phyloP scores from a whole-genome alignment of 1,140 invertebrate genomes.

The Vanessa atalanta region DNA sequence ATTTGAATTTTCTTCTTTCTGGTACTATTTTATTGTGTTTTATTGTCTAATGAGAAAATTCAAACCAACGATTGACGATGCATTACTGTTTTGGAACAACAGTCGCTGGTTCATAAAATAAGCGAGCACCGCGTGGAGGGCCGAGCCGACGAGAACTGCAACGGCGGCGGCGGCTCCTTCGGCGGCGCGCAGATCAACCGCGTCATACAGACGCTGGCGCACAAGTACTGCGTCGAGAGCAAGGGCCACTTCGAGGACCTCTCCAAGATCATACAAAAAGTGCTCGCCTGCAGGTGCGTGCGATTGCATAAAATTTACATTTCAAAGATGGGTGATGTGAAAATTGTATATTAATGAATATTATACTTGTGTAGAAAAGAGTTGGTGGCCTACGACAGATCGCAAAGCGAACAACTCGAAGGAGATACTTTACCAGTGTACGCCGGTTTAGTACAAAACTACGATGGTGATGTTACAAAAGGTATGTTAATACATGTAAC shows the following conservation, averaged over 20 bases:
- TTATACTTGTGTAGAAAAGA: conserved; percentile 83
- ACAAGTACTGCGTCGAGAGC: conserved; percentile 97
- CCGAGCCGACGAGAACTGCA: conserved; percentile 82
- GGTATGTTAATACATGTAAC: conserved; percentile 43
- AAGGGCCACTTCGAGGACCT: conserved; percentile 97
- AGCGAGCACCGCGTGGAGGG: conserved; percentile 87
- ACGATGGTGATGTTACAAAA: conserved; percentile 71
- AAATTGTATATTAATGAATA: not conserved
- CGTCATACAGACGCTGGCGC: conserved; percentile 92
- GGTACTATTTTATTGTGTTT: not conserved
- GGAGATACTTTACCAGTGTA: conserved; percentile 79
- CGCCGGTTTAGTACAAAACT: conserved; percentile 70
- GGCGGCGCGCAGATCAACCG: conserved; percentile 87
- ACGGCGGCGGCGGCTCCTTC: conserved; percentile 64
- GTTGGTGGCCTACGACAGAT: conserved; percentile 94
- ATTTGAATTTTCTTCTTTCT: no score
- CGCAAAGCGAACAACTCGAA: conserved; percentile 83
- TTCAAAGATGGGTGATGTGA: no score
- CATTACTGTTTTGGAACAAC: not conserved
- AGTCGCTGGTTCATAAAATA: conserved; percentile 88
- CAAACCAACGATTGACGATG: not conserved
- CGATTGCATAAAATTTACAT: no score
- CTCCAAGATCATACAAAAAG: conserved; percentile 96
- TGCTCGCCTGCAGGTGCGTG: conserved; percentile 88
- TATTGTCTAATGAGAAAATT: not conserved